Percentiles rank a stretch among this genome's conserved stretches.
phyloP scores from a whole-genome alignment of 2,113 vertebrate genomes.

The Pluvialis apricaria region DNA sequence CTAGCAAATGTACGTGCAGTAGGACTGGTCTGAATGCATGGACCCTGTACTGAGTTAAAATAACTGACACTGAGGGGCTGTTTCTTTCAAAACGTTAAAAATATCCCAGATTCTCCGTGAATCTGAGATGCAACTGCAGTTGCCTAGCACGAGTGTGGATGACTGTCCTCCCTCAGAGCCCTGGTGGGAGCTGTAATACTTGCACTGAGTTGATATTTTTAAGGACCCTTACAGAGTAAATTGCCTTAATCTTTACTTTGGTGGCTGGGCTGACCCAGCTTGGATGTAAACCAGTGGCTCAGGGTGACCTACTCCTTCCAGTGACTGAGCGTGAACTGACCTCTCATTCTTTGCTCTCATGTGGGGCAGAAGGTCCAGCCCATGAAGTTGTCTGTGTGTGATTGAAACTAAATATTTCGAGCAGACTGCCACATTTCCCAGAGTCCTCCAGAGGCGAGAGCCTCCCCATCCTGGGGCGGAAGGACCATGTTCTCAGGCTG shows the following conservation, averaged over 20 bases:
- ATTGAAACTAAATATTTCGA: not conserved
- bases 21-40: not conserved
- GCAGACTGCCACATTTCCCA: not conserved
- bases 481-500: not conserved
- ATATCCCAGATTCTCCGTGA: slow-evolving; percentile 1
- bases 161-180: slow-evolving; percentile 31
- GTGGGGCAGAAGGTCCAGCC: not conserved
- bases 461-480: not conserved
- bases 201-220: not conserved
- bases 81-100: slow-evolving; percentile 28
- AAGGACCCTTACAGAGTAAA: not conserved
- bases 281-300: not conserved
- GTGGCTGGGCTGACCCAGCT: not conserved
- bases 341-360: not conserved
- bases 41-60: not conserved
- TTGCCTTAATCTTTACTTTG: not conserved
- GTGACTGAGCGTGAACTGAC: not conserved
- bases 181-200: not conserved
- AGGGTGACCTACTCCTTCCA: not conserved
- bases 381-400: not conserved
- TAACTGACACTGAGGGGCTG: not conserved
- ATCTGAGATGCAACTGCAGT: not conserved
- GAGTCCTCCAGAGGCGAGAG: not conserved
- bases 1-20: not conserved
- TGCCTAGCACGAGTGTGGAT: slow-evolving; percentile 26